These are phyloP conservation scores for Rousettus madagascariensis DNA, from an alignment of 2,797 vertebrate species.

Conservation along the genomic window DNA sequence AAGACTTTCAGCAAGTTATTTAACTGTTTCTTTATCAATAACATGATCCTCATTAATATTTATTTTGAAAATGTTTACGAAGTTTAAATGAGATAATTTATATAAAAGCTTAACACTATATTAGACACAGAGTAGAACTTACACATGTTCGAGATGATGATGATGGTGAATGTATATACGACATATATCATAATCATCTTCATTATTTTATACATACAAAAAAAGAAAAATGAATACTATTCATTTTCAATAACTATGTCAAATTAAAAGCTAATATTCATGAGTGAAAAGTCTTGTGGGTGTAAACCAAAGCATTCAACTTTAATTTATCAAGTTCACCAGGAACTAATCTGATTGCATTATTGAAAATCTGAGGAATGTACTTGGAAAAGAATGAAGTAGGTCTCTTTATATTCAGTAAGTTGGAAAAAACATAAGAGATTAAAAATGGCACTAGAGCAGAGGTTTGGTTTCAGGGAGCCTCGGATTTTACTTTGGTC, in stretches of 20 bases:
- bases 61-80: not conserved
- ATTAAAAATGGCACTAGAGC: not conserved
- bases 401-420: not conserved
- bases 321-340: not conserved
- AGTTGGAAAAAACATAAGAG: not conserved
- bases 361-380: not conserved
- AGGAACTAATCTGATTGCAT: not conserved
- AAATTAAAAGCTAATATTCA: not conserved
- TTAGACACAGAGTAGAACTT: not conserved
- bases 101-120: not conserved
- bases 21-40: not conserved
- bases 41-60: not conserved
- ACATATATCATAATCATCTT: not conserved
- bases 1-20: not conserved
- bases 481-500: not conserved
- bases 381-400: not conserved
- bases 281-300: not conserved
- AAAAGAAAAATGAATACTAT: not conserved
- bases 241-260: not conserved
- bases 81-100: not conserved
- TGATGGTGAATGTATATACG: not conserved
- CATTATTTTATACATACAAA: not conserved
- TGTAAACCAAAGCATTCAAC: not conserved
- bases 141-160: not conserved
- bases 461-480: not conserved